These are phyloP conservation scores for Anagyrus pseudococci DNA, from an alignment of 2,888 invertebrate genomes.

Conservation along the genomic window DNA sequence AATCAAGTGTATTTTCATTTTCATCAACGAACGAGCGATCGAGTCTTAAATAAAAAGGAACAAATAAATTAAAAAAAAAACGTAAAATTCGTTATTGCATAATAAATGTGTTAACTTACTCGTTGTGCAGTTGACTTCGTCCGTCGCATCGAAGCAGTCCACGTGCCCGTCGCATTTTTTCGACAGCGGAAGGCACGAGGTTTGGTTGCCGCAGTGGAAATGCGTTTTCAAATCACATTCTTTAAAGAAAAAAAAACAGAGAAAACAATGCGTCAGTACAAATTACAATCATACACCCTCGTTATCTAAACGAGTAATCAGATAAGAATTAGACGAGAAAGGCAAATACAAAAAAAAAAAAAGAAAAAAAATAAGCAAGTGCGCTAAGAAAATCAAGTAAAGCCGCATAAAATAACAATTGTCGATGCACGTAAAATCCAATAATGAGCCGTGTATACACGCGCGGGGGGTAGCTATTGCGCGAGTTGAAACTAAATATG, in stretches of 20 bases:
- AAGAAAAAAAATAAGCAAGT: not conserved
- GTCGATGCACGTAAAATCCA: too few relatives aligned
- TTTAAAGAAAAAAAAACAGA: constrained; percentile 57
- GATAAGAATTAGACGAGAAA: too few relatives aligned
- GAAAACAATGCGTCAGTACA: not conserved
- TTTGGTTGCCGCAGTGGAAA: constrained; percentile 77
- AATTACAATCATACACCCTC: constrained; percentile 3
- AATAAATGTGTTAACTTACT: constrained; percentile 61
- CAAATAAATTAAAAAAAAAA: not conserved
- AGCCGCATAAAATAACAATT: too few relatives aligned
- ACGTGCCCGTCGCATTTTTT: constrained; percentile 75
- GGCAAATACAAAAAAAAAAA: too few relatives aligned
- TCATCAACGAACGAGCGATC: not conserved
- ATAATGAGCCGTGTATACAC: too few relatives aligned
- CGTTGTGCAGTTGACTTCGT: constrained; percentile 75
- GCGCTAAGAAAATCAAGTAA: too few relatives aligned
- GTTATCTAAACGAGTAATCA: too few relatives aligned
- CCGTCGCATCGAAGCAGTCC: constrained; percentile 81
- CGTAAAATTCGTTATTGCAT: not conserved
- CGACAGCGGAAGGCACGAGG: constrained; percentile 75
- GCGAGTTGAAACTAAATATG: too few relatives aligned
- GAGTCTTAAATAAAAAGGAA: not conserved
- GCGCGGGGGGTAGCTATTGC: not conserved
- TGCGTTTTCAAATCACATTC: constrained; percentile 72
- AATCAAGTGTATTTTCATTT: too few relatives aligned